Percentiles rank a stretch among this genome's conserved stretches.
These are phyloP conservation scores for Himalopsyche anomala DNA, from an alignment of 2,888 invertebrate genomes.

Conservation along the genomic window DNA sequence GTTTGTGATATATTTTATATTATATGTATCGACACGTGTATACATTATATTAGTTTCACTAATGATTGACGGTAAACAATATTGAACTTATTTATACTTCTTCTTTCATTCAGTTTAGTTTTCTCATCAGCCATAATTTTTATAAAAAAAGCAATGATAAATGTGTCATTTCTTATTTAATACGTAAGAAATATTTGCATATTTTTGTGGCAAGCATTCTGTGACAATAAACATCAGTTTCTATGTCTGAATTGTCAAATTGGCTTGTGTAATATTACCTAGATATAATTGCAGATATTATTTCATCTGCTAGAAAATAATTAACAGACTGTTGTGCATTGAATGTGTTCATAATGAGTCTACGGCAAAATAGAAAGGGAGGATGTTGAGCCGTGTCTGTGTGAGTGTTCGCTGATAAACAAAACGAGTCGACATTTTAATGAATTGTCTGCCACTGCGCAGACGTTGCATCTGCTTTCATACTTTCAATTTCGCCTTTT, in stretches of 20 bases:
- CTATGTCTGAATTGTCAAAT: not conserved
- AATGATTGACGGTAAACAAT: no score
- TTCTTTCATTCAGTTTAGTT: no score
- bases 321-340: constrained; percentile 66
- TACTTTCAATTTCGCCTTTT: constrained; percentile 44
- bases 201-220: no score
- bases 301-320: constrained; percentile 1
- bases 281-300: not conserved
- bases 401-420: constrained; percentile 18
- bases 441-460: constrained; percentile 5
- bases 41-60: no score
- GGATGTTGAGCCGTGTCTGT: constrained; percentile 35
- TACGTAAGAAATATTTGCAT: no score
- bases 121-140: no score
- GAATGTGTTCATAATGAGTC: constrained; percentile 63
- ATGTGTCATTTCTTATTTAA: no score
- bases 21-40: no score
- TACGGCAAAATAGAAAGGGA: constrained; percentile 52
- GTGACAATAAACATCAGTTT: no score
- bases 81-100: no score
- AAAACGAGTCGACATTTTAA: constrained; percentile 44
- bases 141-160: no score
- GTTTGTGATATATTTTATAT: no score
- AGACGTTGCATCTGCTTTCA: constrained; percentile 45
- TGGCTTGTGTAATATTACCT: constrained; percentile 10